Evolutionary conservation across 2,113 vertebrate genomes (phyloP).

Genomic region (Anthoscopus minutus): DNA sequence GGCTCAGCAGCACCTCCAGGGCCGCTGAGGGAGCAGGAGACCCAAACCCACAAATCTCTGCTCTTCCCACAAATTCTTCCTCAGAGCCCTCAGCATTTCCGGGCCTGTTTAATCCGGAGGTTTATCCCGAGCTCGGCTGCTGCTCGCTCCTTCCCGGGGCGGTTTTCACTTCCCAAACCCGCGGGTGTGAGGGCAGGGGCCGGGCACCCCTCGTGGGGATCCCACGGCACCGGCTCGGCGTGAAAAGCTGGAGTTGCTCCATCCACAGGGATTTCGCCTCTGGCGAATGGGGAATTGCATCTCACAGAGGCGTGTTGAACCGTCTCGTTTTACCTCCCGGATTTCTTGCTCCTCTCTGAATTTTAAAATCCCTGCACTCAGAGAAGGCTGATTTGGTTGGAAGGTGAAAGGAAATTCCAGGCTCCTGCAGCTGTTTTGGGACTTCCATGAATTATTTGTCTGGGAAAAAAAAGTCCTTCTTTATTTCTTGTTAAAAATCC

Average conservation of each 20-base stretch:
- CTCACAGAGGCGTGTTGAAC: neutral
- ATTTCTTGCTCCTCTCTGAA: neutral
- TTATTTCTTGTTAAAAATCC: neutral
- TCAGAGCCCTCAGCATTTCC: neutral
- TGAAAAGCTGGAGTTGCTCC: neutral
- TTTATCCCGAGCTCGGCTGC: neutral
- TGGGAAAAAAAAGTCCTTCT: rapidly evolving
- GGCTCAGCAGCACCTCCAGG: neutral
- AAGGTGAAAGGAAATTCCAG: neutral
- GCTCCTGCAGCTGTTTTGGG: neutral
- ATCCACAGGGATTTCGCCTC: neutral
- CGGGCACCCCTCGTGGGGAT: neutral
- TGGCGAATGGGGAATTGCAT: neutral
- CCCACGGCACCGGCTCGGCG: neutral
- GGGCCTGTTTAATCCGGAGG: neutral
- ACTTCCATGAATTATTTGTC: neutral
- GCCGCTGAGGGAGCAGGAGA: neutral
- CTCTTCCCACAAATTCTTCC: conserved; percentile 7
- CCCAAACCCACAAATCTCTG: neutral
- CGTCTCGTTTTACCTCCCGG: neutral
- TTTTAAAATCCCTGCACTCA: neutral
- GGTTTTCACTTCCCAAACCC: neutral
- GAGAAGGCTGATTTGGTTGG: neutral
- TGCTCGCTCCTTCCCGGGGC: neutral
- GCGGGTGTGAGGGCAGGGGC: neutral